phyloP scores from a whole-genome alignment of 2,888 invertebrate species.

The Agonopterix heracliana region DNA sequence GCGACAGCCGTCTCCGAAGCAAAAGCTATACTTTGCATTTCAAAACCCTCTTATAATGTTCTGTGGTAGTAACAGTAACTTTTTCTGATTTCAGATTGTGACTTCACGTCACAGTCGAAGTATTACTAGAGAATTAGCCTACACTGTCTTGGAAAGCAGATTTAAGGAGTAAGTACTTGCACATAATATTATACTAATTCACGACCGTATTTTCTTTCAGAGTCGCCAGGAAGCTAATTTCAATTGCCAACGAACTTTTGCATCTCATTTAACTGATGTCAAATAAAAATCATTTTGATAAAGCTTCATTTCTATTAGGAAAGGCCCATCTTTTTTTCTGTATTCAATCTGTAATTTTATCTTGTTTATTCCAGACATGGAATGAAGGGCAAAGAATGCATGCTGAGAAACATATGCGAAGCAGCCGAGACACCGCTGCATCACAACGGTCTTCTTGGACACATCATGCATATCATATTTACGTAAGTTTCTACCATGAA shows the following conservation, averaged over 20 bases:
- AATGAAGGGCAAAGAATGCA: slow-evolving; percentile 78
- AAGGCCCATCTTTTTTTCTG: no score
- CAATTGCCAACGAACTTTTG: neutral
- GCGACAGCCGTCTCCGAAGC: no score
- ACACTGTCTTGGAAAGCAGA: slow-evolving; percentile 71
- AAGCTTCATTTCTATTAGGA: no score
- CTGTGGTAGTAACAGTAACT: neutral
- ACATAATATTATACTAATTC: neutral
- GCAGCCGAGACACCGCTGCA: slow-evolving; percentile 79
- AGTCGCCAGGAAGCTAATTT: neutral
- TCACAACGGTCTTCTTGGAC: slow-evolving; percentile 80
- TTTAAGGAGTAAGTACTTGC: slow-evolving; percentile 71
- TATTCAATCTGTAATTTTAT: neutral
- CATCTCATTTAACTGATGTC: no score
- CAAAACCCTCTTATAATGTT: no score
- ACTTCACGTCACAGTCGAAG: slow-evolving; percentile 60
- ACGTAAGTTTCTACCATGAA: slow-evolving; percentile 73
- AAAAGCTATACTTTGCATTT: no score
- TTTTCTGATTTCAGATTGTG: slow-evolving; percentile 40
- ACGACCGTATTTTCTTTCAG: neutral
- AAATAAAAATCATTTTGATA: no score
- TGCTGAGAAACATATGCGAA: slow-evolving; percentile 82
- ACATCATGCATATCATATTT: slow-evolving; percentile 81
- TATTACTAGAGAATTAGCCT: slow-evolving; percentile 72
- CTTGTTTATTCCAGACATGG: slow-evolving; percentile 63